Conservation (phyloP, 2,113 vertebrate species). For the Chaetodon trifascialis region DNA sequence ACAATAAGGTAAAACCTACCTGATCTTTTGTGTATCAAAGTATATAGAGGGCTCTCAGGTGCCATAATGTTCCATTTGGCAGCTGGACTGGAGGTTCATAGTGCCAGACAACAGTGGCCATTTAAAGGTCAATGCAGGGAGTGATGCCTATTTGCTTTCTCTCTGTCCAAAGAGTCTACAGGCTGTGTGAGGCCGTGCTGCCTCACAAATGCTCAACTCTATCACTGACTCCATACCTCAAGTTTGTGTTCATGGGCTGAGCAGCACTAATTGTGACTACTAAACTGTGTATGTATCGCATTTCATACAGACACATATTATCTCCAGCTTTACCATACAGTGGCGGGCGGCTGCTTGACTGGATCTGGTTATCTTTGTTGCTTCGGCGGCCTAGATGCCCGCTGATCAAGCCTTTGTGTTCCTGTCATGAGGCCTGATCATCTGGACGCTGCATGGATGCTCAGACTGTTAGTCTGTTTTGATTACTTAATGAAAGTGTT, state of each 20-base stretch:
- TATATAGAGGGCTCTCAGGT: not conserved
- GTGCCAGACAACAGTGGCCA: not conserved
- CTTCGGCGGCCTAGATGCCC: not conserved
- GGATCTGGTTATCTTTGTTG: not conserved
- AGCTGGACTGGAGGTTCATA: not conserved
- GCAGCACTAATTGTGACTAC: too few relatives aligned
- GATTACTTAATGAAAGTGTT: slow-evolving; percentile 54
- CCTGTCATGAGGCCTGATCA: slow-evolving; percentile 7
- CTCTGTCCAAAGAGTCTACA: not conserved
- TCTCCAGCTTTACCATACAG: too few relatives aligned
- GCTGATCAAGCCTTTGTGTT: not conserved
- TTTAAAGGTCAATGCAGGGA: not conserved
- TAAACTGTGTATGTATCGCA: too few relatives aligned
- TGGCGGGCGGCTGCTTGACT: too few relatives aligned
- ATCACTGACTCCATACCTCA: too few relatives aligned
- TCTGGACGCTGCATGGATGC: not conserved
- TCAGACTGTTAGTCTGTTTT: slow-evolving; percentile 40
- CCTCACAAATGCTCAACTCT: too few relatives aligned
- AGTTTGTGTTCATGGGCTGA: too few relatives aligned
- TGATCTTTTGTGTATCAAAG: not conserved
- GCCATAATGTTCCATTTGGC: not conserved
- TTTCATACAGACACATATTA: too few relatives aligned
- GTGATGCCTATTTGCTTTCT: not conserved
- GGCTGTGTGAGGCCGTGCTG: too few relatives aligned
- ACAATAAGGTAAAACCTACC: not conserved